Percentiles rank a stretch among this genome's conserved stretches.
phyloP scores from a whole-genome alignment of 1,140 invertebrate genomes.

The Phymastichus coffea region DNA sequence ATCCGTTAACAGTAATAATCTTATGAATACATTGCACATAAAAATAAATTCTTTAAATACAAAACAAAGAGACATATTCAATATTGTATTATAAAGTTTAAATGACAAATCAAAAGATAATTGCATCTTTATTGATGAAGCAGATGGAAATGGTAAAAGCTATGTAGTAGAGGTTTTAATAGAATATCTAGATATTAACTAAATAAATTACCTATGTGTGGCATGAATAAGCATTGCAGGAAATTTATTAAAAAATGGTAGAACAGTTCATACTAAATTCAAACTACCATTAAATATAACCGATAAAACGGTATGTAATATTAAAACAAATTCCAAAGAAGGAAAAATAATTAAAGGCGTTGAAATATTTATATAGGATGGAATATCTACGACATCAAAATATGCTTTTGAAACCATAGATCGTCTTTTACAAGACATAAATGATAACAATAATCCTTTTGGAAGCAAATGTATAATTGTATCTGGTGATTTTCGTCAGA shows the following conservation, averaged over 20 bases:
- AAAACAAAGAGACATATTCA: background rate
- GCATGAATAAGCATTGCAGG: conserved; percentile 5
- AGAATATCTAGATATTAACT: too few relatives aligned
- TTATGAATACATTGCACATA: background rate
- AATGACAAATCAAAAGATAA: background rate
- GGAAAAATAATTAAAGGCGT: background rate
- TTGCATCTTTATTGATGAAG: conserved; percentile 1
- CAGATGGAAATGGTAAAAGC: background rate
- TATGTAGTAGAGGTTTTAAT: conserved; percentile 1
- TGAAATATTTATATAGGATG: background rate
- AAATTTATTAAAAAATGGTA: conserved; percentile 2
- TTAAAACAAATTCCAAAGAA: too few relatives aligned
- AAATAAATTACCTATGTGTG: background rate
- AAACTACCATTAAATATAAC: conserved; percentile 6
- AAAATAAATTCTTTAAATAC: background rate
- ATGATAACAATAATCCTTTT: background rate
- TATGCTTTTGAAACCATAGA: background rate
- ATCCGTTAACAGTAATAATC: too few relatives aligned
- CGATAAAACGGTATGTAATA: background rate
- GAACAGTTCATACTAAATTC: background rate
- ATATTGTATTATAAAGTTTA: background rate
- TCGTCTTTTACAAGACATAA: background rate
- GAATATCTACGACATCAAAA: background rate
- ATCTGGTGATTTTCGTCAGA: background rate
- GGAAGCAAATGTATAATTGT: background rate